Percentiles rank a stretch among this genome's conserved stretches.
Conservation (phyloP, 2,113 vertebrate genomes). For the Scortum barcoo region DNA sequence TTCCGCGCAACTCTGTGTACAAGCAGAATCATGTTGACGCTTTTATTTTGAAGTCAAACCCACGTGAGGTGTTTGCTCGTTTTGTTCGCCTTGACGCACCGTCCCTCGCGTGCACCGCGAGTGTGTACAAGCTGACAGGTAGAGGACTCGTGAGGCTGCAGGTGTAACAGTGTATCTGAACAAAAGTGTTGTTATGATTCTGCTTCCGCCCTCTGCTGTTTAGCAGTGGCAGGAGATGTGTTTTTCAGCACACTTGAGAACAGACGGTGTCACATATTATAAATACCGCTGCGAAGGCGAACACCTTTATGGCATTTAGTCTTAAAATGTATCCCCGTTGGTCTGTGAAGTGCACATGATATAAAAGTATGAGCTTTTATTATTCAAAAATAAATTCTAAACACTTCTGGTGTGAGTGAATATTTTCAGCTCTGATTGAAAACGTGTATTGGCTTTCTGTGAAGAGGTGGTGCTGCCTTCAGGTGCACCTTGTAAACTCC, state of each 20-base stretch:
- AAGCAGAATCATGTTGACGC: rapidly evolving
- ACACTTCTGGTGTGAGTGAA: too few species aligned
- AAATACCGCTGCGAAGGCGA: neutral
- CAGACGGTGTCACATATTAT: neutral
- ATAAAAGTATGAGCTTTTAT: neutral
- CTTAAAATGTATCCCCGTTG: neutral
- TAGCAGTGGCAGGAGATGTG: neutral
- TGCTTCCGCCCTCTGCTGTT: neutral
- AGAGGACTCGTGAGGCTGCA: neutral
- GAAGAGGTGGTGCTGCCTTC: neutral
- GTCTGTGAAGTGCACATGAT: neutral
- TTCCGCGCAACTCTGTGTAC: rapidly evolving
- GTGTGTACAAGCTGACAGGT: constrained; percentile 44
- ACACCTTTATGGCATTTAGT: neutral
- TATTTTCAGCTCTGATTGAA: neutral
- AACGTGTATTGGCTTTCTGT: neutral
- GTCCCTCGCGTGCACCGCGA: neutral
- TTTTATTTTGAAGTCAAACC: constrained; percentile 62
- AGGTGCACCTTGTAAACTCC: constrained; percentile 1
- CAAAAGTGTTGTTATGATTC: too few species aligned
- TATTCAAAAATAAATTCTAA: neutral
- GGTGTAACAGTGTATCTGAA: neutral
- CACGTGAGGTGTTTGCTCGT: neutral
- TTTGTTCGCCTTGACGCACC: neutral
- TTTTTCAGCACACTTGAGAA: neutral